phyloP scores from a whole-genome alignment of 2,888 invertebrate species.

The Nomada fucata region DNA sequence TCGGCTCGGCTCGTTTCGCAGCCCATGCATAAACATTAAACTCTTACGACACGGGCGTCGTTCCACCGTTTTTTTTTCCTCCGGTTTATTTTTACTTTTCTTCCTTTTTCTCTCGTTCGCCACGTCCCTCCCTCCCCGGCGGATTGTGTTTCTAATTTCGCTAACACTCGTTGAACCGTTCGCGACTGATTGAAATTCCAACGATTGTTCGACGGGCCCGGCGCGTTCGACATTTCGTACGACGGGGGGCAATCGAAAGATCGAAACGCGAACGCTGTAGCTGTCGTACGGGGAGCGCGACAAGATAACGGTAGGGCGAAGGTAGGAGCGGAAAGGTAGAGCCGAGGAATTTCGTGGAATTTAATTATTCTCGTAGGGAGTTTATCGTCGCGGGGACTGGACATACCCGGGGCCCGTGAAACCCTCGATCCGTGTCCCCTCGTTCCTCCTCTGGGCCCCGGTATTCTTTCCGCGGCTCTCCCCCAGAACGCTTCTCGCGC shows the following conservation, averaged over 20 bases:
- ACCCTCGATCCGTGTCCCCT: conserved; percentile 18
- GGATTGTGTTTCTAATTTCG: conserved; percentile 58
- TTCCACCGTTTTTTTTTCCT: conserved; percentile 21
- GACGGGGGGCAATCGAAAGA: too few species aligned
- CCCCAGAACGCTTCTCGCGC: conserved; percentile 64
- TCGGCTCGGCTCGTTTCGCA: conserved; percentile 49
- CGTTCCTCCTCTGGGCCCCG: conserved; percentile 1
- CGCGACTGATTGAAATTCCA: conserved; percentile 49
- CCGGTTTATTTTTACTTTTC: not conserved
- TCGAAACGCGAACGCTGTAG: too few species aligned
- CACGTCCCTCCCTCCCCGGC: not conserved
- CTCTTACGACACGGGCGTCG: conserved; percentile 53
- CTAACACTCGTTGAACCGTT: conserved; percentile 45
- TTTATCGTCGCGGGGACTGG: conserved; percentile 81
- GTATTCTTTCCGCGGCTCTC: conserved; percentile 40
- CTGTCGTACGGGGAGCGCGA: too few species aligned
- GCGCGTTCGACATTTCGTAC: conserved; percentile 15
- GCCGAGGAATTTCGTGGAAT: conserved; percentile 71
- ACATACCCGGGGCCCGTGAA: conserved; percentile 29
- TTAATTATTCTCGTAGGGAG: conserved; percentile 82
- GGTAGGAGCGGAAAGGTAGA: not conserved
- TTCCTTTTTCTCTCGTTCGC: not conserved
- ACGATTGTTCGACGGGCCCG: conserved; percentile 29
- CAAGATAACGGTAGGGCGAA: too few species aligned
- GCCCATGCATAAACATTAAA: conserved; percentile 61